Evolutionary conservation across 1,140 invertebrate species (phyloP).

Genomic region (Drosophila nasuta): DNA sequence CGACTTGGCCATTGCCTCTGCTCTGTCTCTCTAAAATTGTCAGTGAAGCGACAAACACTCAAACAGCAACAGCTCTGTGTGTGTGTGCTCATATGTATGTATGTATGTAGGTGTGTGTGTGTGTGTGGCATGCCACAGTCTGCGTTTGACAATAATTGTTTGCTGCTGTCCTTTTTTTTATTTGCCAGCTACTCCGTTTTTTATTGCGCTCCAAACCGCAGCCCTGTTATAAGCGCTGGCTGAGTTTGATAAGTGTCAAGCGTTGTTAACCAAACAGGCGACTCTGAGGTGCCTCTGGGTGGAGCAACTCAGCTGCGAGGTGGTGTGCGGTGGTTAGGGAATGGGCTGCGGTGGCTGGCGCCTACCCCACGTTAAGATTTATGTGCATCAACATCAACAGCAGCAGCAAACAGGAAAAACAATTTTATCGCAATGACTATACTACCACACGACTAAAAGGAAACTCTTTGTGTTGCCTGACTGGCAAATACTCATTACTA

Average conservation of each 20-base stretch:
- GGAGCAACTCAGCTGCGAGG: neutral
- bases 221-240: constrained; percentile 47
- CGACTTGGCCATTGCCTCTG: neutral
- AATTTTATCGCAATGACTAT: constrained; percentile 50
- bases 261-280: constrained; percentile 52
- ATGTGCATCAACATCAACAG: constrained; percentile 57
- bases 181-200: constrained; percentile 51
- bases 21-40: constrained; percentile 51
- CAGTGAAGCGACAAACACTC: neutral
- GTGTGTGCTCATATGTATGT: neutral
- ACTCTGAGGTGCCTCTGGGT: constrained; percentile 20
- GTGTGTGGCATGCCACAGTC: constrained; percentile 25
- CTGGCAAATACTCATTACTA: constrained; percentile 14
- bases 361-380: constrained; percentile 54
- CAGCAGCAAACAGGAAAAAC: constrained; percentile 45
- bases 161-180: constrained; percentile 64
- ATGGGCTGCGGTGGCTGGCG: neutral
- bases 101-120: constrained; percentile 2
- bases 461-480: neutral
- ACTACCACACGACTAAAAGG: neutral
- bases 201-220: constrained; percentile 52
- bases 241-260: constrained; percentile 56
- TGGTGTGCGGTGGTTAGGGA: neutral
- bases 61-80: neutral
- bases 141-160: constrained; percentile 79